phyloP scores from a whole-genome alignment of 2,888 invertebrate genomes.

The Scaptomyza polygonia region DNA sequence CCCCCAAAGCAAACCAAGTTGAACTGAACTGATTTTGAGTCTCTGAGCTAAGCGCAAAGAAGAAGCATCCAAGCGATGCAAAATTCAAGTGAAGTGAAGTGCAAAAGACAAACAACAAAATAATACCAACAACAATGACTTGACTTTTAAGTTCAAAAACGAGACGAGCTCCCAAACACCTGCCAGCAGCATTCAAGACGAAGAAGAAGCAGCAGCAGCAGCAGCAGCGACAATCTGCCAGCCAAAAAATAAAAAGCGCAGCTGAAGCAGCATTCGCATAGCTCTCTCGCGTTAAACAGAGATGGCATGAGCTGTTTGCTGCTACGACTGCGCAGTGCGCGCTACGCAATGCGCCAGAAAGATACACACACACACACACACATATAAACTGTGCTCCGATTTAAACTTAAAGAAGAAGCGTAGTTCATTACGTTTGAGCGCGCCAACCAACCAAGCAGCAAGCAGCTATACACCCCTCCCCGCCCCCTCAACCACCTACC shows the following conservation, averaged over 20 bases:
- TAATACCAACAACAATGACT: slow-evolving; percentile 58
- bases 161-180: slow-evolving; percentile 55
- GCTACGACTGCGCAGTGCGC: slow-evolving; percentile 26
- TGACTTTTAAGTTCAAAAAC: slow-evolving; percentile 66
- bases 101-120: slow-evolving; percentile 78
- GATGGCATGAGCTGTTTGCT: slow-evolving; percentile 29
- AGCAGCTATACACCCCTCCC: slow-evolving; percentile 34
- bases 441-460: slow-evolving; percentile 74
- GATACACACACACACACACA: neutral
- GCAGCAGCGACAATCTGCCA: slow-evolving; percentile 8
- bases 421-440: slow-evolving; percentile 75
- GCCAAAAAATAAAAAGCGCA: slow-evolving; percentile 55
- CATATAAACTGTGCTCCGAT: slow-evolving; percentile 12
- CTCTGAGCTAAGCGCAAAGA: slow-evolving; percentile 30
- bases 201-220: neutral
- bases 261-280: slow-evolving; percentile 46
- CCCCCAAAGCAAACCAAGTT: slow-evolving; percentile 45
- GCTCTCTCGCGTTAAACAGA: slow-evolving; percentile 42
- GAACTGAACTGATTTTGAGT: slow-evolving; percentile 38
- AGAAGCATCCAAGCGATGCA: slow-evolving; percentile 78
- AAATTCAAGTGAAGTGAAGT: slow-evolving; percentile 81
- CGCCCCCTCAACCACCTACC: slow-evolving; percentile 27
- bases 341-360: slow-evolving; percentile 42
- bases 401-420: slow-evolving; percentile 47
- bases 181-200: slow-evolving; percentile 29